Percentiles rank a stretch among this genome's conserved stretches.
Conservation (phyloP, 2,113 vertebrate genomes). For the Mola mola region DNA sequence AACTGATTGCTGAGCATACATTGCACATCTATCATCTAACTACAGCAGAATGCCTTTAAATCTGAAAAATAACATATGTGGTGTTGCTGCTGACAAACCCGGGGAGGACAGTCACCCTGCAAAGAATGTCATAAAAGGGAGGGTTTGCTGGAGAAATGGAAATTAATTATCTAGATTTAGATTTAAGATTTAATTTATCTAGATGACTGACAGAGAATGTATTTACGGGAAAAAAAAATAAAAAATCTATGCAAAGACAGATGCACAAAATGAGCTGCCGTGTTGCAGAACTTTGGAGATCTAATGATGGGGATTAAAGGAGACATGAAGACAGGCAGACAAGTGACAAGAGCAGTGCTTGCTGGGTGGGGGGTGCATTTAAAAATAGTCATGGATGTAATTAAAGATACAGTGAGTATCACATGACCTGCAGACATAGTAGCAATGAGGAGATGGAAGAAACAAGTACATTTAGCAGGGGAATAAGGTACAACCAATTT, state of each 20-base stretch:
- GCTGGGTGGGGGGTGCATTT: constrained; percentile 33
- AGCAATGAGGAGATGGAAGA: constrained; percentile 13
- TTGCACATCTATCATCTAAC: too few species aligned
- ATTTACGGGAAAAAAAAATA: too few species aligned
- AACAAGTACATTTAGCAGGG: neutral
- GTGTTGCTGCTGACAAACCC: constrained; percentile 3
- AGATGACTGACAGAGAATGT: constrained; percentile 23
- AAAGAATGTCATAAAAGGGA: neutral
- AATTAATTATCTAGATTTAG: constrained; percentile 11
- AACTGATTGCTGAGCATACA: too few species aligned
- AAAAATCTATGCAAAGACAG: constrained; percentile 34
- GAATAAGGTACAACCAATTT: neutral
- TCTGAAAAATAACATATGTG: neutral
- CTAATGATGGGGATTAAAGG: constrained; percentile 53
- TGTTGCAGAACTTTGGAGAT: constrained; percentile 13
- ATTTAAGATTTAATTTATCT: too few species aligned
- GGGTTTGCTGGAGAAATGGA: neutral
- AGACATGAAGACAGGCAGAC: constrained; percentile 62
- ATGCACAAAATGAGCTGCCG: constrained; percentile 19
- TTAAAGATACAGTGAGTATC: constrained; percentile 65
- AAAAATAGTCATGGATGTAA: constrained; percentile 68
- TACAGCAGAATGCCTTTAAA: too few species aligned
- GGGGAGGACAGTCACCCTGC: neutral
- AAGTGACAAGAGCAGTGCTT: constrained; percentile 32
- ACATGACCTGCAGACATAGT: constrained; percentile 59